These are phyloP conservation scores for Caerostris darwini DNA, from an alignment of 1,140 invertebrate genomes.

Conservation along the genomic window DNA sequence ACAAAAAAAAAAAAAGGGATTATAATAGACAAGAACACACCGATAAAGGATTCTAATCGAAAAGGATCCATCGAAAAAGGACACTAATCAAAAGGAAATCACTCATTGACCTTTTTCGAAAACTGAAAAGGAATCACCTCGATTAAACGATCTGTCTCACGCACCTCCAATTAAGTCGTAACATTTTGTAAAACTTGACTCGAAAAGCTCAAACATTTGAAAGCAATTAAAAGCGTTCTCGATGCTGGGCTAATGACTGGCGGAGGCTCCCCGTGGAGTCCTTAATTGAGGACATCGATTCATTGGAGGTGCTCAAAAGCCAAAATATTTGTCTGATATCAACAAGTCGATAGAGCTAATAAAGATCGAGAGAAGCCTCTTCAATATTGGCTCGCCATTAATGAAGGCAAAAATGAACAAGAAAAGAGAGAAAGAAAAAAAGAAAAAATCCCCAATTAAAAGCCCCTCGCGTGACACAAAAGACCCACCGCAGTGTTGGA, in stretches of 20 bases:
- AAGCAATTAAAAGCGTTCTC: constrained; percentile 21
- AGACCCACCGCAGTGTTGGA: constrained; percentile 25
- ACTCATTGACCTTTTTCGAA: too few species aligned
- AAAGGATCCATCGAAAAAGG: too few species aligned
- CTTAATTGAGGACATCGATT: constrained; percentile 23
- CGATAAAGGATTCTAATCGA: too few species aligned
- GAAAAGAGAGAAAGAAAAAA: not conserved
- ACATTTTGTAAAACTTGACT: too few species aligned
- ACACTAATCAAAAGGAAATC: too few species aligned
- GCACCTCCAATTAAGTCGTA: too few species aligned
- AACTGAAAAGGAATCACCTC: too few species aligned
- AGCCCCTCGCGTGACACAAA: constrained; percentile 61
- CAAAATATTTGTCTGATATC: constrained; percentile 75
- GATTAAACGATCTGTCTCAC: too few species aligned
- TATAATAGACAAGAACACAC: too few species aligned
- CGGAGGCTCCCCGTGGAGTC: not conserved
- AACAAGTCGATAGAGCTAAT: constrained; percentile 71
- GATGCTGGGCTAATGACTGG: not conserved
- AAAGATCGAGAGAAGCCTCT: constrained; percentile 6
- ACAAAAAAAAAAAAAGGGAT: too few species aligned
- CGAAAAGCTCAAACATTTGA: not conserved
- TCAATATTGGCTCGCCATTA: constrained; percentile 69
- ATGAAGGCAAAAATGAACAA: constrained; percentile 36
- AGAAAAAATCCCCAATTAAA: constrained; percentile 69
- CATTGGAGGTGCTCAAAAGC: not conserved